Evolutionary conservation across 2,888 invertebrate species (phyloP).

Genomic region (Eurois occulta): DNA sequence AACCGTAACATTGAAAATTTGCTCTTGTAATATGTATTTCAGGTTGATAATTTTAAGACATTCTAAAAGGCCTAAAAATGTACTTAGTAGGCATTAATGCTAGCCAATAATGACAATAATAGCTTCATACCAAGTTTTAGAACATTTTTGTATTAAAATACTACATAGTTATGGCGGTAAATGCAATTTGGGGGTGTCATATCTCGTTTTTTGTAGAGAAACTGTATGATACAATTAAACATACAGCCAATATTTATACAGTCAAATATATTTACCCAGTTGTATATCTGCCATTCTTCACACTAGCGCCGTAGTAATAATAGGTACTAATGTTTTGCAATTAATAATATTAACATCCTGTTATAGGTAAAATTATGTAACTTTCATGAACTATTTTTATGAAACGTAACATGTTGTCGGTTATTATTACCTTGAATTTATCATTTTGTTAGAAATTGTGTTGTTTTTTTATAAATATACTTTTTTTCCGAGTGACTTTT

Average conservation of each 20-base stretch:
- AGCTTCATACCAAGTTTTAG: constrained; percentile 22
- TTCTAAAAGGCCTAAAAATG: constrained; percentile 54
- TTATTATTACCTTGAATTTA: constrained; percentile 38
- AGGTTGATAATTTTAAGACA: constrained; percentile 25
- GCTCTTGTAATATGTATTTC: constrained; percentile 18
- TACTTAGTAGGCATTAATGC: constrained; percentile 59
- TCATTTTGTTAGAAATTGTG: constrained; percentile 48
- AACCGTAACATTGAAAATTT: constrained; percentile 10
- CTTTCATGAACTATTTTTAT: constrained; percentile 15
- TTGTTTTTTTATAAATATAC: constrained; percentile 57
- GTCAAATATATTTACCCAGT: constrained; percentile 24
- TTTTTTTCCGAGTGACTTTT: constrained; percentile 40
- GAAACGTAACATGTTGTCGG: constrained; percentile 20
- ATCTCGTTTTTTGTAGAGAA: background rate
- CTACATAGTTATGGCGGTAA: constrained; percentile 14
- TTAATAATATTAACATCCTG: constrained; percentile 20
- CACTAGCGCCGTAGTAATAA: constrained; percentile 3
- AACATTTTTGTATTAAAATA: constrained; percentile 19
- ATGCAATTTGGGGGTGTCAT: background rate
- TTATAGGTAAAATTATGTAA: background rate
- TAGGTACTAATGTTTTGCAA: constrained; percentile 17
- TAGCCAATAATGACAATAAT: constrained; percentile 68
- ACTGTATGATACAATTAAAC: background rate
- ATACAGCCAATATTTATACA: constrained; percentile 2
- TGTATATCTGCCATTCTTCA: background rate